These are phyloP conservation scores for Cygnus olor DNA, from an alignment of 2,797 vertebrate species.

Conservation along the genomic window DNA sequence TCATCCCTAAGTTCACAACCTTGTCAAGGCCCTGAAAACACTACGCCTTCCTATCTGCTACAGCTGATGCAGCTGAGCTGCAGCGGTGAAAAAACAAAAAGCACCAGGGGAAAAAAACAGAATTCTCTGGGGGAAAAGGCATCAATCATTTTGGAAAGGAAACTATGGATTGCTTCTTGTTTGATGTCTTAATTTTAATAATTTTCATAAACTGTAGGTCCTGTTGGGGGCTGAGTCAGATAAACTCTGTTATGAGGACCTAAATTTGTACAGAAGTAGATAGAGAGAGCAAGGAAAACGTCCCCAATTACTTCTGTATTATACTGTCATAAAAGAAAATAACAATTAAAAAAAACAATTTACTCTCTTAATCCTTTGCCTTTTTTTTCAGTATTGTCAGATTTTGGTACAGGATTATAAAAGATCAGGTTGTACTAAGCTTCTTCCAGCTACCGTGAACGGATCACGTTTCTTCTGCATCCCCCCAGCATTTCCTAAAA, in stretches of 20 bases:
- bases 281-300: background rate
- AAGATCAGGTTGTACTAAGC: background rate
- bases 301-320: background rate
- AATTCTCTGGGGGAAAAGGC: background rate
- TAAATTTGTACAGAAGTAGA: background rate
- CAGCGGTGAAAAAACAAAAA: background rate
- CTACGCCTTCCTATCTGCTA: background rate
- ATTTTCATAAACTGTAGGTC: too few relatives aligned
- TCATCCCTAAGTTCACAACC: background rate
- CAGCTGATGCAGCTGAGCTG: background rate
- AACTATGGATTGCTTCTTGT: background rate
- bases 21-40: rapidly evolving
- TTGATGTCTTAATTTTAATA: background rate
- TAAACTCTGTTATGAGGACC: rapidly evolving
- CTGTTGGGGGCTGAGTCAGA: too few relatives aligned
- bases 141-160: background rate
- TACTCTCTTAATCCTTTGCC: background rate
- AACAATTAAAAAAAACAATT: too few relatives aligned
- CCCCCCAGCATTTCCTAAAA: background rate
- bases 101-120: background rate
- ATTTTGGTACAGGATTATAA: background rate
- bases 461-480: background rate
- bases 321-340: too few relatives aligned
- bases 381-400: background rate
- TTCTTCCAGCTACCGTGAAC: background rate